Evolutionary conservation across 2,113 vertebrate species (phyloP).

Genomic region (Marmota monax): DNA sequence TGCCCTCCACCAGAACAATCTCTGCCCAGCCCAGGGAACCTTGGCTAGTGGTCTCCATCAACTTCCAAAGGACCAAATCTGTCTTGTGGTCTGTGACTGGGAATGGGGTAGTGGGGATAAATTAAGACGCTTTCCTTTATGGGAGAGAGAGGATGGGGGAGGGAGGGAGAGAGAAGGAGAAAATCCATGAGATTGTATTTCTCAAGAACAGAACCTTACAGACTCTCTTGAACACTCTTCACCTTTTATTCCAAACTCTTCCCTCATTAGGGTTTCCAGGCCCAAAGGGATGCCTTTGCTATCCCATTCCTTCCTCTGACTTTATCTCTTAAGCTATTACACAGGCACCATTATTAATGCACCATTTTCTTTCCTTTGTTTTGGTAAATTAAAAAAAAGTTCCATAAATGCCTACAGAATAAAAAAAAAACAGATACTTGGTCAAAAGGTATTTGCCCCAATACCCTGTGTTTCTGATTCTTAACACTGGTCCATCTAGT

Average conservation of each 20-base stretch:
- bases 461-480: background rate
- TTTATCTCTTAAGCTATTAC: background rate
- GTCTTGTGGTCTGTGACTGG: background rate
- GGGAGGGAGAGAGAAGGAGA: background rate
- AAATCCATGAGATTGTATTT: background rate
- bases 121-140: background rate
- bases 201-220: background rate
- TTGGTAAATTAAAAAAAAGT: conserved; percentile 37
- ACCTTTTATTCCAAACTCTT: conserved; percentile 8
- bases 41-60: background rate
- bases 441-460: background rate
- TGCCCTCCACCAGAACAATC: background rate
- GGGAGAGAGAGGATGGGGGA: background rate
- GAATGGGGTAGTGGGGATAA: background rate
- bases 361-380: background rate
- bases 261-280: background rate
- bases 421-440: background rate
- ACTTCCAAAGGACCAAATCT: background rate
- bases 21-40: background rate
- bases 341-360: background rate
- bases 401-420: background rate
- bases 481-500: background rate
- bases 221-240: background rate
- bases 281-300: accelerated
- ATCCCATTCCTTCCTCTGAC: background rate